Evolutionary conservation across 2,888 invertebrate genomes (phyloP).

Genomic region (Atherix ibis): DNA sequence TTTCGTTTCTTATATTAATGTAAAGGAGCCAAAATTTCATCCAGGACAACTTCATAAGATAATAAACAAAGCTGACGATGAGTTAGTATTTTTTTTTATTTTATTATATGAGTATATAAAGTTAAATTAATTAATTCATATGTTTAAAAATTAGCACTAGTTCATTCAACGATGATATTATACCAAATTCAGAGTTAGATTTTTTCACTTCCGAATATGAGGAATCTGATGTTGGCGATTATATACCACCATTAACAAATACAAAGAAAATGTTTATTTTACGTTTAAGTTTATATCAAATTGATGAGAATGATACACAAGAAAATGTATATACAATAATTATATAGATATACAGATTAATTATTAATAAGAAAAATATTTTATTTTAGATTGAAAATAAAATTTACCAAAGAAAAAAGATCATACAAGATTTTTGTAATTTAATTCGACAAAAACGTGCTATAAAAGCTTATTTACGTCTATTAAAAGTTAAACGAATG

Average conservation of each 20-base stretch:
- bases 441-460: constrained; percentile 6
- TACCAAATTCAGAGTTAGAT: constrained; percentile 7
- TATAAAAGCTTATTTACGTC: constrained; percentile 4
- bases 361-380: too few species aligned
- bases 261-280: constrained; percentile 3
- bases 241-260: constrained; percentile 7
- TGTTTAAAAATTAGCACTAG: too few species aligned
- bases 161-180: constrained; percentile 8
- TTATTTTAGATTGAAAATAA: constrained; percentile 2
- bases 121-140: too few species aligned
- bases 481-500: neutral
- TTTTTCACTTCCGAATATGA: constrained; percentile 5
- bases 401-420: neutral
- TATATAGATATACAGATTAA: too few species aligned
- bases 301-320: neutral
- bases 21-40: too few species aligned
- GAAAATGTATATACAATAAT: constrained; percentile 3
- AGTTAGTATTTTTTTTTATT: too few species aligned
- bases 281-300: neutral
- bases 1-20: too few species aligned
- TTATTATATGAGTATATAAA: too few species aligned
- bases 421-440: constrained; percentile 1
- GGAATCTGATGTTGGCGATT: constrained; percentile 4
- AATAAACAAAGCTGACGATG: too few species aligned
- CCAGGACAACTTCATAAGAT: too few species aligned